Conservation (phyloP, 2,888 invertebrate genomes). For the Nymphalis c-album region DNA sequence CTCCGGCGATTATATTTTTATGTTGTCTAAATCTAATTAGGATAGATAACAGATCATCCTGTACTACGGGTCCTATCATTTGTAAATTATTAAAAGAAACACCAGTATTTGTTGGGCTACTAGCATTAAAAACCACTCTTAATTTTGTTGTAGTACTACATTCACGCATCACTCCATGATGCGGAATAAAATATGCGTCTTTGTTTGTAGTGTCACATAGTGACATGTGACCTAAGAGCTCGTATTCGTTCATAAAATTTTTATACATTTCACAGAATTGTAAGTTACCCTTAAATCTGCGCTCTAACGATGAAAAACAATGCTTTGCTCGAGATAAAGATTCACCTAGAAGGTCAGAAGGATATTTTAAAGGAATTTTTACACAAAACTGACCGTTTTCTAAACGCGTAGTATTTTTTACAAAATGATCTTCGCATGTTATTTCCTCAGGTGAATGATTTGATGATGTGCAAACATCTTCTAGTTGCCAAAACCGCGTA, state of each 20-base stretch:
- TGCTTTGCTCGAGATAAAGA: slow-evolving; percentile 23
- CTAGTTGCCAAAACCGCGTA: slow-evolving; percentile 2
- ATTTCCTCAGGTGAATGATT: slow-evolving; percentile 37
- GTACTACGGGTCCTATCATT: neutral
- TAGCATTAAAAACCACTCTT: neutral
- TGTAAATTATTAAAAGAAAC: slow-evolving; percentile 1
- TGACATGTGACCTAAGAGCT: slow-evolving; percentile 3
- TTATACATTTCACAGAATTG: neutral
- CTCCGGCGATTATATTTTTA: slow-evolving; percentile 7
- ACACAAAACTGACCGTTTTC: slow-evolving; percentile 37
- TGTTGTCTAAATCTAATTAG: slow-evolving; percentile 7
- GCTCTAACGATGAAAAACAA: slow-evolving; percentile 22
- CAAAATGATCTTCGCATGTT: slow-evolving; percentile 34
- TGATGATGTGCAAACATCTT: slow-evolving; percentile 5
- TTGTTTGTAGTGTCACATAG: neutral
- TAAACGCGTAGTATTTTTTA: slow-evolving; percentile 32
- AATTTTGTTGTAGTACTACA: neutral
- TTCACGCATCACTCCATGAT: slow-evolving; percentile 4
- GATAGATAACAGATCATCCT: slow-evolving; percentile 15
- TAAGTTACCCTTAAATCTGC: slow-evolving; percentile 1
- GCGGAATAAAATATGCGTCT: slow-evolving; percentile 1
- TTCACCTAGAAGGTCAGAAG: slow-evolving; percentile 32
- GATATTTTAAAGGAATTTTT: slow-evolving; percentile 28
- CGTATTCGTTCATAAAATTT: neutral
- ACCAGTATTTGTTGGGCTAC: neutral